A percentile compares a stretch with the other conserved stretches of the same genome.
Evolutionary conservation across 2,888 invertebrate genomes (phyloP).

Genomic region (Apoda limacodes): DNA sequence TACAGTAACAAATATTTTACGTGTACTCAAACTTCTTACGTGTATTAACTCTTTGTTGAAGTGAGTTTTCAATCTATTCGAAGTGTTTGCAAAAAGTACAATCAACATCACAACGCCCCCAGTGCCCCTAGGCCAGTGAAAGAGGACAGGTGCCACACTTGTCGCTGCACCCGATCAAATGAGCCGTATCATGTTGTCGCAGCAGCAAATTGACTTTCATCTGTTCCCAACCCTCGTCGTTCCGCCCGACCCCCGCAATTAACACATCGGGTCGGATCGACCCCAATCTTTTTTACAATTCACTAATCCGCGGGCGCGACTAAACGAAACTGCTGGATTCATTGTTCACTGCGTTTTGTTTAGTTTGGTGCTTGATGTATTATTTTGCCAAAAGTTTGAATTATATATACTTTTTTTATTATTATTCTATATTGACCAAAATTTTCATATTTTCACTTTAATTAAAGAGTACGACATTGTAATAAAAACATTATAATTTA

Average conservation of each 20-base stretch:
- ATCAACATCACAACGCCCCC: slow-evolving; percentile 34
- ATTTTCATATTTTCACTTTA: too few species aligned
- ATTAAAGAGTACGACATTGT: too few species aligned
- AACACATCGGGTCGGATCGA: slow-evolving; percentile 60
- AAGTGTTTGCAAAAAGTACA: slow-evolving; percentile 33
- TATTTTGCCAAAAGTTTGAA: slow-evolving; percentile 9
- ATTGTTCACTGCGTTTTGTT: slow-evolving; percentile 41
- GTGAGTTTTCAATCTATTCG: too few species aligned
- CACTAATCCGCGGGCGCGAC: slow-evolving; percentile 65
- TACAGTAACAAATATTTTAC: too few species aligned
- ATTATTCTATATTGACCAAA: too few species aligned
- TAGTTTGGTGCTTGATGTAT: slow-evolving; percentile 25
- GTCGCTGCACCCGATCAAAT: slow-evolving; percentile 67
- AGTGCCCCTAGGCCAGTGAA: slow-evolving; percentile 29
- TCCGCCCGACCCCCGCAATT: slow-evolving; percentile 65
- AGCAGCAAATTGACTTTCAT: slow-evolving; percentile 75
- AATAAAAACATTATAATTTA: too few species aligned
- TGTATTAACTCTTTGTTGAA: too few species aligned
- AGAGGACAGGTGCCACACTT: slow-evolving; percentile 66
- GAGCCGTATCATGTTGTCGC: slow-evolving; percentile 76
- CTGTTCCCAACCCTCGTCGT: slow-evolving; percentile 33
- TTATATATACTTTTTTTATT: too few species aligned
- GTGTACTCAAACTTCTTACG: too few species aligned
- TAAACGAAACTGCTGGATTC: slow-evolving; percentile 44
- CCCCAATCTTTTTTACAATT: slow-evolving; percentile 66